Percentiles rank a stretch among this genome's conserved stretches.
These are phyloP conservation scores for Danio choprae DNA, from an alignment of 2,797 vertebrate genomes.

Conservation along the genomic window DNA sequence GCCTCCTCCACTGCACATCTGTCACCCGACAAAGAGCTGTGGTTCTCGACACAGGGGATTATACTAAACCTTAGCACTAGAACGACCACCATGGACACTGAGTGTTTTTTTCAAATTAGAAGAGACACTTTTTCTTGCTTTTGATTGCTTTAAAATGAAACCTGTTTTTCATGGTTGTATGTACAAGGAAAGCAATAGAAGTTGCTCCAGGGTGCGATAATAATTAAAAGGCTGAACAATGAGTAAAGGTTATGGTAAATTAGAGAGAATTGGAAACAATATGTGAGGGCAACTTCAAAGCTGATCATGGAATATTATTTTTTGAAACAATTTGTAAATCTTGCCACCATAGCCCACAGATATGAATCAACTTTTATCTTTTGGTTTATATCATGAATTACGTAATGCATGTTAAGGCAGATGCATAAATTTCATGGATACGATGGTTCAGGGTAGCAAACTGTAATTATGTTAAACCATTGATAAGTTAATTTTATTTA, in stretches of 20 bases:
- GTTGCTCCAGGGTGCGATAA: neutral
- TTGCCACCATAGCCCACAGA: neutral
- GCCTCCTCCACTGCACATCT: slow-evolving; percentile 6
- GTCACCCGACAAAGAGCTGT: slow-evolving; percentile 5
- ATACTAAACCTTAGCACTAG: slow-evolving; percentile 18
- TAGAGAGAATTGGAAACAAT: slow-evolving; percentile 1
- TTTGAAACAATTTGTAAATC: neutral
- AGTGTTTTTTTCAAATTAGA: slow-evolving; percentile 6
- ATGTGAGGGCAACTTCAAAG: neutral
- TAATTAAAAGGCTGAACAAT: slow-evolving; percentile 9
- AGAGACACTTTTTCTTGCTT: neutral
- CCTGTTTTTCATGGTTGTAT: neutral
- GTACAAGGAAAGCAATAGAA: neutral
- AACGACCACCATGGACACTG: neutral
- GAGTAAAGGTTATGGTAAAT: neutral
- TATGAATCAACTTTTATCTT: neutral
- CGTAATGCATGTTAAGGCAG: neutral
- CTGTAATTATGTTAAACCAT: neutral
- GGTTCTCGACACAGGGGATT: slow-evolving; percentile 19
- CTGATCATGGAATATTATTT: neutral
- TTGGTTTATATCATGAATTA: neutral
- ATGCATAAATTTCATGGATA: neutral
- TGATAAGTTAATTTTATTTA: slow-evolving; percentile 8
- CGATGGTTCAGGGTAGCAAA: neutral
- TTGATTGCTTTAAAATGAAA: neutral